Evolutionary conservation across 2,888 invertebrate species (phyloP).

Genomic region (Syrista parreyssii): DNA sequence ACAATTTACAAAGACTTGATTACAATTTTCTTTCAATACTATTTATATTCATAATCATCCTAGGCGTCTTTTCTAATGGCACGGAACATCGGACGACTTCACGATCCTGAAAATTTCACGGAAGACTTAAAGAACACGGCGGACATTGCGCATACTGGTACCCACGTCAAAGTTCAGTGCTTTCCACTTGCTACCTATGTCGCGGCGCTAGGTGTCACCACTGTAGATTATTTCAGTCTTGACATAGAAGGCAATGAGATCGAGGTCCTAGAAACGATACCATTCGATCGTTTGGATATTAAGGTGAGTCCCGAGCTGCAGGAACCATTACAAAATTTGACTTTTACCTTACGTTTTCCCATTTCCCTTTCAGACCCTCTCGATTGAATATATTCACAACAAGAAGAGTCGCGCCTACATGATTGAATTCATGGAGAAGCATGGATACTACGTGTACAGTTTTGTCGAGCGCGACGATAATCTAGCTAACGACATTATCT

Average conservation of each 20-base stretch:
- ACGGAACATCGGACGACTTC: conserved; percentile 64
- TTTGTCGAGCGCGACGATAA: conserved; percentile 63
- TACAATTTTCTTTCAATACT: conserved; percentile 7
- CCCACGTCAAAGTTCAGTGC: conserved; percentile 66
- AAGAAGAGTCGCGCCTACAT: conserved; percentile 59
- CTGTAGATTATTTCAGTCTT: conserved; percentile 69
- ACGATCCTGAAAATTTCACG: conserved; percentile 34
- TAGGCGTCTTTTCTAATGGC: conserved; percentile 66
- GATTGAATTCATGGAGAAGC: conserved; percentile 59
- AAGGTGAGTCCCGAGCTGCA: conserved; percentile 41
- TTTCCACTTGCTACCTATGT: conserved; percentile 68
- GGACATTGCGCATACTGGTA: conserved; percentile 45
- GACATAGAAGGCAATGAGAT: conserved; percentile 70
- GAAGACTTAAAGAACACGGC: conserved; percentile 31
- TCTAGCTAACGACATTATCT: conserved; percentile 68
- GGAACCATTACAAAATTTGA: neutral
- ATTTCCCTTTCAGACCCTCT: conserved; percentile 55
- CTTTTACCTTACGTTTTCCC: neutral
- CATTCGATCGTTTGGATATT: conserved; percentile 67
- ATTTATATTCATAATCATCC: conserved; percentile 21
- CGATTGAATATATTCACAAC: conserved; percentile 67
- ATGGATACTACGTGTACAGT: conserved; percentile 63
- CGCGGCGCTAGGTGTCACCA: conserved; percentile 65
- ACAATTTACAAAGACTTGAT: conserved; percentile 1
- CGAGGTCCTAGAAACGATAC: conserved; percentile 68